phyloP scores from a whole-genome alignment of 1,140 invertebrate species.

The Pachypeltis micranthus region DNA sequence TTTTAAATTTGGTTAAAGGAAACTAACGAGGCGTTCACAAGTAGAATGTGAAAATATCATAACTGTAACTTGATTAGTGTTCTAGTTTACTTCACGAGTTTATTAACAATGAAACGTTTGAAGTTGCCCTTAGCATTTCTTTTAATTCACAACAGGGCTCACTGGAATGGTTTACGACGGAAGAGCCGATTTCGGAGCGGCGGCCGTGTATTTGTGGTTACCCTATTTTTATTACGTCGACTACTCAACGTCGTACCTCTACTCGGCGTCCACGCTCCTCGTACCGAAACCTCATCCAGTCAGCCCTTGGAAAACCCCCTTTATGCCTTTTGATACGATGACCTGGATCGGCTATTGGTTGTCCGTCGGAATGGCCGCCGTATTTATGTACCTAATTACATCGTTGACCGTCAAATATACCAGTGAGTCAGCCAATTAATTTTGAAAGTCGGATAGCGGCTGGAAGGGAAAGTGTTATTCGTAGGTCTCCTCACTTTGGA shows the following conservation, averaged over 20 bases:
- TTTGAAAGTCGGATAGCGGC: background rate
- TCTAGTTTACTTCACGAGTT: too few relatives aligned
- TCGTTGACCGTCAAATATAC: background rate
- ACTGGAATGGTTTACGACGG: conserved; percentile 43
- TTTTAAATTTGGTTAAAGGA: too few relatives aligned
- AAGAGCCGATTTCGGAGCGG: conserved; percentile 45
- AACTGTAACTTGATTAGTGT: too few relatives aligned
- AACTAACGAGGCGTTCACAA: too few relatives aligned
- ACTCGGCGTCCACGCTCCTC: conserved; percentile 45
- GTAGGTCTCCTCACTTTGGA: too few relatives aligned
- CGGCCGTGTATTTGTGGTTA: conserved; percentile 46
- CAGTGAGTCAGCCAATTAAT: background rate
- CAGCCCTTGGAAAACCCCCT: conserved; percentile 14
- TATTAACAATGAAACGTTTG: too few relatives aligned
- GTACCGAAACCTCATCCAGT: conserved; percentile 37
- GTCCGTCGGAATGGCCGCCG: conserved; percentile 10
- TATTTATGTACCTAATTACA: conserved; percentile 12
- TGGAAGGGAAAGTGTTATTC: too few relatives aligned
- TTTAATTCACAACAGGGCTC: conserved; percentile 30
- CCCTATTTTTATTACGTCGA: conserved; percentile 42
- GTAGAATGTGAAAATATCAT: too few relatives aligned
- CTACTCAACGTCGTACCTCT: conserved; percentile 39
- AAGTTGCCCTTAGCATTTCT: too few relatives aligned
- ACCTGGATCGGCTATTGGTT: conserved; percentile 17
- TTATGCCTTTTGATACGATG: conserved; percentile 19